Percentiles rank a stretch among this genome's conserved stretches.
Conservation (phyloP, 1,140 invertebrate genomes). For the Eueides isabella region DNA sequence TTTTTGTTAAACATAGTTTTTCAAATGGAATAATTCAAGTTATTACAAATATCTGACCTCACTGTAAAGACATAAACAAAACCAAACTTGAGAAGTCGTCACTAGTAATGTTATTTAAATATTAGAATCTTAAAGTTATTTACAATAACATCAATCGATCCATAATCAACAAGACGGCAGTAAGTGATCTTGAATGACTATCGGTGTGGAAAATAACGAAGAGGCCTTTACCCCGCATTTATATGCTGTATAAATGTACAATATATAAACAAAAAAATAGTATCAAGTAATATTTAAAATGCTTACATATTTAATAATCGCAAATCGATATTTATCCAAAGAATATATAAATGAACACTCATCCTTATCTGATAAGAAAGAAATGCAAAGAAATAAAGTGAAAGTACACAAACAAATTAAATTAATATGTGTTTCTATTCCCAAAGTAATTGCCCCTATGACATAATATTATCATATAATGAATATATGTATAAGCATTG, state of each 20-base stretch:
- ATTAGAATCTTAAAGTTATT: neutral
- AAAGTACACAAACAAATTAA: neutral
- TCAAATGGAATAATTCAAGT: too few species aligned
- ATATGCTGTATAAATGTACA: neutral
- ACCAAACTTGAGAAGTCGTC: too few species aligned
- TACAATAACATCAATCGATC: slow-evolving; percentile 11
- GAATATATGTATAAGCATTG: slow-evolving; percentile 23
- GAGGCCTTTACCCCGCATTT: slow-evolving; percentile 33
- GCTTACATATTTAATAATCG: too few species aligned
- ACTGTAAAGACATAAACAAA: too few species aligned
- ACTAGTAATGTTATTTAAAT: too few species aligned
- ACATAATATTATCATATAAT: slow-evolving; percentile 39
- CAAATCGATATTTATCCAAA: too few species aligned
- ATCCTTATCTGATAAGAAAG: neutral
- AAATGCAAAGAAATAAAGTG: neutral
- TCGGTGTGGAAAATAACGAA: slow-evolving; percentile 37
- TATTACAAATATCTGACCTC: too few species aligned
- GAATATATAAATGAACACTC: too few species aligned
- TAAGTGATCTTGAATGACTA: slow-evolving; percentile 29
- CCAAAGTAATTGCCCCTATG: slow-evolving; percentile 31
- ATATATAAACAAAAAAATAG: slow-evolving; percentile 4
- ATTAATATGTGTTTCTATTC: slow-evolving; percentile 11
- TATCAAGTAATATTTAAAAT: neutral
- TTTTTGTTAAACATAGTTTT: too few species aligned
- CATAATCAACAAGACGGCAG: slow-evolving; percentile 20